Evolutionary conservation across 2,113 vertebrate species (phyloP).

Genomic region (Mastomys coucha): DNA sequence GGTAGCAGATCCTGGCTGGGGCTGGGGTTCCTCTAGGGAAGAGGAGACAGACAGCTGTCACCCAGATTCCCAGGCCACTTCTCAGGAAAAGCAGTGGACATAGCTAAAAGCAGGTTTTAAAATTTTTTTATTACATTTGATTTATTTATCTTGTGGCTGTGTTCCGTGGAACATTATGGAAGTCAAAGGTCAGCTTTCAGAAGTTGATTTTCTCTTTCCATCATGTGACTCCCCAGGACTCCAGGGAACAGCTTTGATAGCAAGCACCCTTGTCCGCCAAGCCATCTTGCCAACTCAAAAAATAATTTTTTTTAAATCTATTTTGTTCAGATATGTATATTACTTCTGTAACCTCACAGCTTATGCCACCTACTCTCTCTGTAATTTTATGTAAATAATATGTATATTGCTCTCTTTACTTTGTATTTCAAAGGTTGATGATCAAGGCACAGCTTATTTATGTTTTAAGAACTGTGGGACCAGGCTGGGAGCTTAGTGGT

Average conservation of each 20-base stretch:
- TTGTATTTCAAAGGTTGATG: neutral
- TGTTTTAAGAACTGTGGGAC: neutral
- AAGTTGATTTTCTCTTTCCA: neutral
- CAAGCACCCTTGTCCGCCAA: neutral
- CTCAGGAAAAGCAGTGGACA: neutral
- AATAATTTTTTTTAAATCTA: neutral
- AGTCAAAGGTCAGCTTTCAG: neutral
- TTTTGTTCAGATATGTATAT: neutral
- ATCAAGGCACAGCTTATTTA: neutral
- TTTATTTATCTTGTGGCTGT: neutral
- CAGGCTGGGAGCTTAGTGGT: neutral
- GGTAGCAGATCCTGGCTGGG: neutral
- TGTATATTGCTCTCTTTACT: neutral
- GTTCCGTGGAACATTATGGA: neutral
- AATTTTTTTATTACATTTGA: neutral
- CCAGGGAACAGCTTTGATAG: too few species aligned
- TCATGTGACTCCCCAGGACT: neutral
- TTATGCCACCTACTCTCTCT: slow-evolving; percentile 2
- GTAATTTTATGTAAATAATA: neutral
- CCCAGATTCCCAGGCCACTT: neutral
- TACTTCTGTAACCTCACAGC: slow-evolving; percentile 25
- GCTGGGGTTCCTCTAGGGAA: neutral
- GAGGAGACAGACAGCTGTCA: neutral
- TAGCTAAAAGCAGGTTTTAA: neutral
- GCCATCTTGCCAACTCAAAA: neutral